Evolutionary conservation across 2,113 vertebrate genomes (phyloP).

Genomic region (Helogale parvula): DNA sequence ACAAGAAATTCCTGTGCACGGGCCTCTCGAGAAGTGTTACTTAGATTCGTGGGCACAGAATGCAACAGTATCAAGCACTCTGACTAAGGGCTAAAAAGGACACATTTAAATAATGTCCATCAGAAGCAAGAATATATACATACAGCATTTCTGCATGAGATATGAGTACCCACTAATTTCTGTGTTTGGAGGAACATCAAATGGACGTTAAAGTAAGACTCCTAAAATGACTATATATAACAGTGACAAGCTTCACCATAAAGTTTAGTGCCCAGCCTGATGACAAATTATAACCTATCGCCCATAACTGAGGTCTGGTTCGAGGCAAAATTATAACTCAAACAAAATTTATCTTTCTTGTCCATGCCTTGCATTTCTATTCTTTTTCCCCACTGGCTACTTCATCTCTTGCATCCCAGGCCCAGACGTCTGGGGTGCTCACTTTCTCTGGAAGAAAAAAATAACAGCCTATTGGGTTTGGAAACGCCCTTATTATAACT

Average conservation of each 20-base stretch:
- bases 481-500: not conserved
- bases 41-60: conserved; percentile 5
- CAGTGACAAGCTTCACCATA: conserved; percentile 16
- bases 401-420: not conserved
- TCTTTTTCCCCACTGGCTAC: not conserved
- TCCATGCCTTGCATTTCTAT: not conserved
- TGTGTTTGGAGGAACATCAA: not conserved
- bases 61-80: not conserved
- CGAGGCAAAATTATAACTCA: conserved; percentile 15
- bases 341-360: conserved; percentile 3
- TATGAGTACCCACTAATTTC: not conserved
- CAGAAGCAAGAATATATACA: not conserved
- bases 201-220: conserved; percentile 30
- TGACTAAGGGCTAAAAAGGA: conserved; percentile 39
- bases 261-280: not conserved
- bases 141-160: not conserved
- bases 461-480: not conserved
- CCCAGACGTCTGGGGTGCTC: not conserved
- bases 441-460: not conserved
- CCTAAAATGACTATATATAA: not conserved
- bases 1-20: conserved; percentile 59
- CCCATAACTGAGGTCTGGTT: not conserved
- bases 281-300: not conserved
- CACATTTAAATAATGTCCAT: conserved; percentile 11
- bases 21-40: conserved; percentile 34